phyloP scores from a whole-genome alignment of 2,797 vertebrate genomes.

The Orestias chungarensis region DNA sequence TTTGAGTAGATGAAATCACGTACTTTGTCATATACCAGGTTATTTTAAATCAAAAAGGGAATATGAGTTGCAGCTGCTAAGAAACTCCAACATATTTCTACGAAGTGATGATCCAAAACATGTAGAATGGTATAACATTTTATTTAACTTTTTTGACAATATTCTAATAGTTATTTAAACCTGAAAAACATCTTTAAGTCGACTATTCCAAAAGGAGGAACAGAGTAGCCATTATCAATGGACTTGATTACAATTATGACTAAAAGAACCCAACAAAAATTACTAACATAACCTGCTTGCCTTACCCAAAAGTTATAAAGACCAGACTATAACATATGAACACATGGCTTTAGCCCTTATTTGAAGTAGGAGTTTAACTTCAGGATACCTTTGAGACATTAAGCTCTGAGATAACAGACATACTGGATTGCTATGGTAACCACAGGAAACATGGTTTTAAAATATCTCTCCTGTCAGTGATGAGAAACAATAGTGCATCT shows the following conservation, averaged over 20 bases:
- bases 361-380: conserved; percentile 10
- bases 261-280: not conserved
- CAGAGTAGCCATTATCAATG: not conserved
- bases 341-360: conserved; percentile 19
- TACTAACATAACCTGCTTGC: not conserved
- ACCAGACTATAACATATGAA: not conserved
- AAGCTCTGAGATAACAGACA: conserved; percentile 10
- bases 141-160: too few relatives aligned
- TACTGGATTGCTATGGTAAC: conserved; percentile 24
- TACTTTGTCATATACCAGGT: too few relatives aligned
- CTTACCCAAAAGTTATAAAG: not conserved
- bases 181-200: not conserved
- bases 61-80: too few relatives aligned
- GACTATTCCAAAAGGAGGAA: not conserved
- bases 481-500: not conserved
- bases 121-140: too few relatives aligned
- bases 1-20: too few relatives aligned
- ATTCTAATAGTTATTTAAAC: not conserved
- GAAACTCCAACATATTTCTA: too few relatives aligned
- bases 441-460: conserved; percentile 9
- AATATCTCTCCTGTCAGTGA: conserved; percentile 6
- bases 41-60: too few relatives aligned
- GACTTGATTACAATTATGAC: not conserved
- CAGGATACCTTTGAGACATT: conserved; percentile 13
- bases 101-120: too few relatives aligned